These are phyloP conservation scores for Subacronicta megacephala DNA, from an alignment of 2,888 invertebrate species.

Conservation along the genomic window DNA sequence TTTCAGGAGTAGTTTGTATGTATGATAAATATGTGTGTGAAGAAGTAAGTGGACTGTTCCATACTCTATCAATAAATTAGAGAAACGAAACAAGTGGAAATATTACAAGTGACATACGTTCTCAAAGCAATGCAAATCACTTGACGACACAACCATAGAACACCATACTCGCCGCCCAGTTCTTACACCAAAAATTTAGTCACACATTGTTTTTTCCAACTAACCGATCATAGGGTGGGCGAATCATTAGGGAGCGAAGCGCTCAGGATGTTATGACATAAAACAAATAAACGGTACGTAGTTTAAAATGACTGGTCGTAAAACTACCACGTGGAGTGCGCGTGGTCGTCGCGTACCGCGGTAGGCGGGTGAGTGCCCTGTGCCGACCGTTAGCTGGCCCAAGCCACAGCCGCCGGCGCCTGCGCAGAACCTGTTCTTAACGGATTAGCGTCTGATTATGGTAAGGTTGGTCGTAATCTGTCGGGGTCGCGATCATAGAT, in stretches of 20 bases:
- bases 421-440: constrained; percentile 45
- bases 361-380: constrained; percentile 73
- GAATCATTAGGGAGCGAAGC: constrained; percentile 18
- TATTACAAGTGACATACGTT: too few relatives aligned
- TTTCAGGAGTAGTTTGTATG: too few relatives aligned
- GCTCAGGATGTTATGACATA: constrained; percentile 62
- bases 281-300: constrained; percentile 59
- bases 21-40: too few relatives aligned
- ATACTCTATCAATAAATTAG: too few relatives aligned
- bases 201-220: constrained; percentile 2
- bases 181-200: not conserved
- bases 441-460: constrained; percentile 21
- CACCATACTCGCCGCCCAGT: not conserved
- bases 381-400: constrained; percentile 67
- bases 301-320: constrained; percentile 52
- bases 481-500: not conserved
- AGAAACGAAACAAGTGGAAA: too few relatives aligned
- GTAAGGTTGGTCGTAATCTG: constrained; percentile 9
- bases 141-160: not conserved
- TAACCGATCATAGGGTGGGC: constrained; percentile 16
- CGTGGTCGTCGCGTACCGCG: constrained; percentile 51
- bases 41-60: too few relatives aligned
- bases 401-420: constrained; percentile 57
- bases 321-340: constrained; percentile 47
- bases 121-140: too few relatives aligned